Conservation (phyloP, 2,888 invertebrate species). For the Cephus spinipes region DNA sequence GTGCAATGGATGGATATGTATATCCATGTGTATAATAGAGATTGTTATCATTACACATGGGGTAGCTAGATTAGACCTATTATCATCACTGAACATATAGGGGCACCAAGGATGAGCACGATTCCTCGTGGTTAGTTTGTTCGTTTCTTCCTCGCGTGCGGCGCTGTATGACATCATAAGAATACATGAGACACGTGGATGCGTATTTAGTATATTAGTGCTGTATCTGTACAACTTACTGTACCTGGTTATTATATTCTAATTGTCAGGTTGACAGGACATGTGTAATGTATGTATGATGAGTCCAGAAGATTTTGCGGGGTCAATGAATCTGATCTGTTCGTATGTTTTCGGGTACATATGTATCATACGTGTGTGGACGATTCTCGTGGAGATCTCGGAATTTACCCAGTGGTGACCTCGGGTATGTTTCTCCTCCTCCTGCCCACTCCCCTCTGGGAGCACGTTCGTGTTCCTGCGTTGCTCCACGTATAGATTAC, state of each 20-base stretch:
- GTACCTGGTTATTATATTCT: not conserved
- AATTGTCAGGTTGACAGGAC: not conserved
- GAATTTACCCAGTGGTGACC: not conserved
- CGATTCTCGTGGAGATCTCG: not conserved
- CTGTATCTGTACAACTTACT: not conserved
- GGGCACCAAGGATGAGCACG: not conserved
- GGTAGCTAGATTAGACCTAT: not conserved
- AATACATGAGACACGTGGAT: not conserved
- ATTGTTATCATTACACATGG: not conserved
- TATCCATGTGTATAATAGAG: not conserved
- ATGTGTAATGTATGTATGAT: not conserved
- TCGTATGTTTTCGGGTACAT: not conserved
- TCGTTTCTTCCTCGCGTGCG: not conserved
- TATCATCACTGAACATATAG: not conserved
- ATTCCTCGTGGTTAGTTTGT: not conserved
- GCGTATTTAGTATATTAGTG: not conserved
- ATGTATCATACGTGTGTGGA: not conserved
- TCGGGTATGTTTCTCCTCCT: not conserved
- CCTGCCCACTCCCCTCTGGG: not conserved
- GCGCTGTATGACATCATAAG: not conserved
- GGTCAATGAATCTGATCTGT: constrained; percentile 53
- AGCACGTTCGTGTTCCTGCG: not conserved
- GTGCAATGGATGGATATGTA: not conserved
- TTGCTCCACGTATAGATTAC: not conserved
- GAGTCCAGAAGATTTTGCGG: constrained; percentile 35